phyloP scores from a whole-genome alignment of 2,888 invertebrate genomes.

The Amphiduros pacificus region DNA sequence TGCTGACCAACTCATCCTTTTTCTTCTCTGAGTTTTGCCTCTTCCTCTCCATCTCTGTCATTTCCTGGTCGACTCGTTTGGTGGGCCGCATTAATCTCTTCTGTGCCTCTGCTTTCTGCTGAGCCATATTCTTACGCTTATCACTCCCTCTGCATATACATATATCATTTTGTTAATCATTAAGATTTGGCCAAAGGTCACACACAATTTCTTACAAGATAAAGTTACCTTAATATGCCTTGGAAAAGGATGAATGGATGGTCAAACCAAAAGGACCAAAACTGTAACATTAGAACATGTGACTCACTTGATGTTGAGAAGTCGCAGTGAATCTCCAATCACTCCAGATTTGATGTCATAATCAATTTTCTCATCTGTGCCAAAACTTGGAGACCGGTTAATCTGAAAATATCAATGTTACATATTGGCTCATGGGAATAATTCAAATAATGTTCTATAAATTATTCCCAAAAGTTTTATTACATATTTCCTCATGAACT shows the following conservation, averaged over 20 bases:
- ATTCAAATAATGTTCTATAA: neutral
- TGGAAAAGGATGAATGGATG: no score
- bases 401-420: constrained; percentile 47
- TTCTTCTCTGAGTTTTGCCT: constrained; percentile 40
- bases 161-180: neutral
- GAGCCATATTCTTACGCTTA: constrained; percentile 52
- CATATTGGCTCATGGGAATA: no score
- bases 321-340: constrained; percentile 52
- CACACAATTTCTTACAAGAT: no score
- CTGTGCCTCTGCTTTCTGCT: constrained; percentile 57
- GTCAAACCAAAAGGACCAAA: no score
- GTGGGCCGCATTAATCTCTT: constrained; percentile 48
- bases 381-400: constrained; percentile 60
- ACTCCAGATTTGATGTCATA: constrained; percentile 56
- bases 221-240: no score
- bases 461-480: neutral
- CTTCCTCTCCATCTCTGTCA: constrained; percentile 45
- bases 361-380: constrained; percentile 57
- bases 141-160: constrained; percentile 51
- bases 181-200: neutral
- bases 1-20: constrained; percentile 55
- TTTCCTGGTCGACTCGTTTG: constrained; percentile 43
- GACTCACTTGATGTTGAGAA: constrained; percentile 58
- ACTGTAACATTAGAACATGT: no score
- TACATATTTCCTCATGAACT: neutral